Conservation (phyloP, 2,797 vertebrate species). For the Pantherophis vulpinus region DNA sequence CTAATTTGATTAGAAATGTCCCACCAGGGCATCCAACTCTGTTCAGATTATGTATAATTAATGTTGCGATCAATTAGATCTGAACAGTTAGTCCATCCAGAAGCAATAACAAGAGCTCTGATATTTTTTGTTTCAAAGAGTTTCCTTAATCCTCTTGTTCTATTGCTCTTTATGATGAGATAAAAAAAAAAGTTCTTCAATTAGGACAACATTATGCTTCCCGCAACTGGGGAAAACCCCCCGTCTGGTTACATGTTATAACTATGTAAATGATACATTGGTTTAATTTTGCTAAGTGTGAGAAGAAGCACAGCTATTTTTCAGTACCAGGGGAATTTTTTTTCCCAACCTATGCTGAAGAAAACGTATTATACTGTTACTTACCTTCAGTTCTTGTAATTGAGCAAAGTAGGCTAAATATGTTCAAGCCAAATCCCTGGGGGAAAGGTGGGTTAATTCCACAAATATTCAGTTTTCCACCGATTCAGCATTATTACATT, state of each 20-base stretch:
- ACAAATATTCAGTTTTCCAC: not conserved
- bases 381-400: not conserved
- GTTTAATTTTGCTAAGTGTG: not conserved
- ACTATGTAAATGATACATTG: not conserved
- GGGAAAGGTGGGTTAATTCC: not conserved
- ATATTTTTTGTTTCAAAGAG: constrained; percentile 62
- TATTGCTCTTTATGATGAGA: constrained; percentile 46
- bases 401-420: not conserved
- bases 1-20: constrained; percentile 68
- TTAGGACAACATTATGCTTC: constrained; percentile 36
- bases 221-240: constrained; percentile 13
- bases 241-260: not conserved
- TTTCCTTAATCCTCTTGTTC: constrained; percentile 59
- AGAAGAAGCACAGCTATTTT: not conserved
- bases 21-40: constrained; percentile 56
- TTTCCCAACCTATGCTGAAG: not conserved
- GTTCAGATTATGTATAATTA: constrained; percentile 68
- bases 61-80: constrained; percentile 67
- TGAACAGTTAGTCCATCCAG: constrained; percentile 63
- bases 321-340: not conserved
- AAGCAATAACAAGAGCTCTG: constrained; percentile 61
- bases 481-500: not conserved
- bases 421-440: not conserved
- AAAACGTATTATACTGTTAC: constrained; percentile 9
- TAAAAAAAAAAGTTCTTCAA: constrained; percentile 57